A percentile compares a stretch with the other conserved stretches of the same genome.
These are phyloP conservation scores for Onthophagus taurus DNA, from an alignment of 1,140 invertebrate genomes.

Conservation along the genomic window DNA sequence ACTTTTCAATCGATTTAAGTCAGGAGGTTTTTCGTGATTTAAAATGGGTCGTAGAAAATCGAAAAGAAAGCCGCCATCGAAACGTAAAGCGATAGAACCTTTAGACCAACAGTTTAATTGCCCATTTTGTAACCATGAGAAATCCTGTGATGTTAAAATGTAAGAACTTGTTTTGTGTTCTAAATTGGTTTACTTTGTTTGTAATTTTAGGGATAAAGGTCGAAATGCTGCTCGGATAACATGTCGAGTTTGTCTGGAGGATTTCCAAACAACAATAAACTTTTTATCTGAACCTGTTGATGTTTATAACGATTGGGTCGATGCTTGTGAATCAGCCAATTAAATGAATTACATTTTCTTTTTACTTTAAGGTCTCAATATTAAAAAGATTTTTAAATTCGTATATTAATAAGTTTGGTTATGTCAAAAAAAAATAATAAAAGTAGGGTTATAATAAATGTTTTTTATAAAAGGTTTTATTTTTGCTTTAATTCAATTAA, in stretches of 20 bases:
- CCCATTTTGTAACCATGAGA: conserved; percentile 99
- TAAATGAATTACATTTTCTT: too few relatives aligned
- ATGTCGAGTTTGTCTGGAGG: conserved; percentile 91
- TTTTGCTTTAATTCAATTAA: too few relatives aligned
- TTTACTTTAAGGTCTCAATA: too few relatives aligned
- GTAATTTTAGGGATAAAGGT: conserved; percentile 81
- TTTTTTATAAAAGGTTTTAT: too few relatives aligned
- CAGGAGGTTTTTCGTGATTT: background rate
- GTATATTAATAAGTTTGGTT: too few relatives aligned
- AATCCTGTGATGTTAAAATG: conserved; percentile 99
- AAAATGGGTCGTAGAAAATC: conserved; percentile 93
- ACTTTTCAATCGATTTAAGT: background rate
- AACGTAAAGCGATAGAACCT: conserved; percentile 87
- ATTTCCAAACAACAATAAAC: conserved; percentile 95
- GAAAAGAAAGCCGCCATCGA: conserved; percentile 92
- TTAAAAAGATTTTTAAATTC: too few relatives aligned
- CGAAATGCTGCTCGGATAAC: conserved; percentile 87
- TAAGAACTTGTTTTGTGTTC: conserved; percentile 44
- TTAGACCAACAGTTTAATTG: conserved; percentile 96
- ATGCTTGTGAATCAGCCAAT: conserved; percentile 93
- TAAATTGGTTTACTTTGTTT: background rate
- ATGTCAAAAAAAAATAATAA: too few relatives aligned
- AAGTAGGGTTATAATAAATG: too few relatives aligned
- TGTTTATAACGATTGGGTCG: conserved; percentile 99
- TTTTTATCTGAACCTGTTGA: conserved; percentile 94